Conservation (phyloP, 2,888 invertebrate species). For the Xestia c-nigrum region DNA sequence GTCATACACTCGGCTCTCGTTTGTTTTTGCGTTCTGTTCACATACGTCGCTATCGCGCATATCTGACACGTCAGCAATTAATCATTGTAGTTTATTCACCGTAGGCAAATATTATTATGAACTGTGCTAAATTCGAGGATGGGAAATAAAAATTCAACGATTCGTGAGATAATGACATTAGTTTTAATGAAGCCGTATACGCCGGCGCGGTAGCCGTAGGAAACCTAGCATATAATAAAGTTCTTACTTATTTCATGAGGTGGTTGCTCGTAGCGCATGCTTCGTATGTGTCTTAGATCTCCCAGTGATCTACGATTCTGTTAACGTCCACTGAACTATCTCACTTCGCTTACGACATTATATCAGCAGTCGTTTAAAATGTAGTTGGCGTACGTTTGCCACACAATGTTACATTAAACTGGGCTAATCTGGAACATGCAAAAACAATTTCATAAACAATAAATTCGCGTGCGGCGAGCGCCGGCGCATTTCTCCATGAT, state of each 20-base stretch:
- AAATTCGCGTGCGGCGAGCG: constrained; percentile 63
- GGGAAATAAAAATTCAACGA: background rate
- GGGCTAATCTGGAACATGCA: constrained; percentile 65
- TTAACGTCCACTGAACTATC: background rate
- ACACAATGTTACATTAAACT: constrained; percentile 49
- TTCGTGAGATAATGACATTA: background rate
- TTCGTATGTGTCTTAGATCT: background rate
- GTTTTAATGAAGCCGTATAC: background rate
- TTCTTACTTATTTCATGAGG: background rate
- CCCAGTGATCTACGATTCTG: background rate
- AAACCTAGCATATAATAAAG: background rate
- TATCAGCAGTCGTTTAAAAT: constrained; percentile 30
- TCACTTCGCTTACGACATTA: constrained; percentile 2
- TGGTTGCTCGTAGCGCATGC: background rate
- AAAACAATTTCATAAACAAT: constrained; percentile 75
- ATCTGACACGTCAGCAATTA: constrained; percentile 54
- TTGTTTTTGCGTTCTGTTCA: constrained; percentile 43
- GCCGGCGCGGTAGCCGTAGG: background rate
- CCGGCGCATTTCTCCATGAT: constrained; percentile 70
- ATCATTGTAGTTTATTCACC: constrained; percentile 52
- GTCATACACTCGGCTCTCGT: constrained; percentile 26
- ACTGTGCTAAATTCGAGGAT: background rate
- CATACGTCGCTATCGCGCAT: constrained; percentile 50
- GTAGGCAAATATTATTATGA: constrained; percentile 17
- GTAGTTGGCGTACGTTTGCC: constrained; percentile 30